A percentile compares a stretch with the other conserved stretches of the same genome.
These are phyloP conservation scores for Hydropsyche tenuis DNA, from an alignment of 1,140 invertebrate genomes.

Conservation along the genomic window DNA sequence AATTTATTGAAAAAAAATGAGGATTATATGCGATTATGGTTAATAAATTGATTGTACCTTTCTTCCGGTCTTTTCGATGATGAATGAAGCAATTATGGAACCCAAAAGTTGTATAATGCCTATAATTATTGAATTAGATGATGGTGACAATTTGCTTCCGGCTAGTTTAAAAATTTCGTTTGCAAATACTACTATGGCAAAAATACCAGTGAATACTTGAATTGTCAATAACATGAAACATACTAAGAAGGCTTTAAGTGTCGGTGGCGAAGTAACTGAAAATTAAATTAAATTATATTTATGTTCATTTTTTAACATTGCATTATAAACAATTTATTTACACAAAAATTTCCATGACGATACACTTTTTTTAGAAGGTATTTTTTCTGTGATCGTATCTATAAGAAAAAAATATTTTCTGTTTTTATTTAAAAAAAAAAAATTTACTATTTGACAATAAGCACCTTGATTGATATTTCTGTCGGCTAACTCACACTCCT, in stretches of 20 bases:
- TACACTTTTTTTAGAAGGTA: not conserved
- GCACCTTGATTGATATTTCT: not conserved
- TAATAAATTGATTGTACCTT: slow-evolving; percentile 43
- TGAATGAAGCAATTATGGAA: slow-evolving; percentile 50
- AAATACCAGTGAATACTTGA: slow-evolving; percentile 25
- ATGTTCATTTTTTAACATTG: too few relatives aligned
- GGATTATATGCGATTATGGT: not conserved
- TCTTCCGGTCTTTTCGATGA: slow-evolving; percentile 54
- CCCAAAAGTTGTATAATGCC: slow-evolving; percentile 24
- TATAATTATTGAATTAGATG: not conserved
- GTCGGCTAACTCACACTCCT: slow-evolving; percentile 17
- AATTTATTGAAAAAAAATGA: not conserved
- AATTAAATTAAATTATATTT: too few relatives aligned
- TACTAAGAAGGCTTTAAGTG: slow-evolving; percentile 19
- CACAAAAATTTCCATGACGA: slow-evolving; percentile 26
- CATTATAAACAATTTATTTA: too few relatives aligned
- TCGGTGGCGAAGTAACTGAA: slow-evolving; percentile 25
- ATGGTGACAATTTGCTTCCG: slow-evolving; percentile 1
- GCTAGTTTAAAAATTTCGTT: slow-evolving; percentile 21
- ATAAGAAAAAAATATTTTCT: not conserved
- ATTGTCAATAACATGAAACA: slow-evolving; percentile 8
- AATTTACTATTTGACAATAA: not conserved
- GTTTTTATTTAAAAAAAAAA: too few relatives aligned
- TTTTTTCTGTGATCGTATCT: not conserved
- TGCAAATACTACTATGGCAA: slow-evolving; percentile 16